These are phyloP conservation scores for Cassiopea andromeda DNA, from an alignment of 30 jellyfish, hydroid and myxozoan genomes.

Conservation along the genomic window DNA sequence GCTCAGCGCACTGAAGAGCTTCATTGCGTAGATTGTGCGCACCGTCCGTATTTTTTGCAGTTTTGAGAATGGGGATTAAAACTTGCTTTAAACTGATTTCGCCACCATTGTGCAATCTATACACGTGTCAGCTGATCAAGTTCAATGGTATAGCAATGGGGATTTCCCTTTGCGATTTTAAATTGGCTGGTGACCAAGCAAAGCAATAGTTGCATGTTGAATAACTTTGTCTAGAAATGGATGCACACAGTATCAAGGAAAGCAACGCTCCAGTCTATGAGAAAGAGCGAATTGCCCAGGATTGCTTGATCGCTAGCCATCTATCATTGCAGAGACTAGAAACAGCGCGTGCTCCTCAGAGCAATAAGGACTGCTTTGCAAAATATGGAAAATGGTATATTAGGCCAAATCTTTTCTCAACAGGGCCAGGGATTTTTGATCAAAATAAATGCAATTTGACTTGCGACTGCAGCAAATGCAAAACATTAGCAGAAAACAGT, in stretches of 20 bases:
- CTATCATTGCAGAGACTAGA: not conserved
- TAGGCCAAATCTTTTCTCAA: not conserved
- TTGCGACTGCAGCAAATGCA: not conserved
- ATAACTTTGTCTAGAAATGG: not conserved
- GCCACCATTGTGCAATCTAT: too few relatives aligned
- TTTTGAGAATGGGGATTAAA: too few relatives aligned
- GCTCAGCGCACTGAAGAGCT: too few relatives aligned
- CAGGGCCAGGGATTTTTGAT: not conserved
- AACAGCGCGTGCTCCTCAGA: not conserved
- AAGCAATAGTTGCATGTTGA: too few relatives aligned
- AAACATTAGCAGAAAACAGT: not conserved
- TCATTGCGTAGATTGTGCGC: too few relatives aligned
- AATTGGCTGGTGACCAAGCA: too few relatives aligned
- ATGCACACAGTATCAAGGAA: not conserved
- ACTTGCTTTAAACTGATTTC: too few relatives aligned
- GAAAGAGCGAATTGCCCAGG: not conserved
- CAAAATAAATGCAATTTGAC: not conserved
- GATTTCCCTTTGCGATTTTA: too few relatives aligned
- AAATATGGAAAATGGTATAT: not conserved
- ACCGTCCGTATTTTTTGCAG: too few relatives aligned
- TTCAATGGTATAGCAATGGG: too few relatives aligned
- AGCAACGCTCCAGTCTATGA: not conserved
- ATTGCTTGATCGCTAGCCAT: not conserved
- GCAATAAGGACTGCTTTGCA: not conserved
- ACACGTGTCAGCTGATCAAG: too few relatives aligned